phyloP scores from a whole-genome alignment of 1,140 invertebrate genomes.

The Hermetia illucens region DNA sequence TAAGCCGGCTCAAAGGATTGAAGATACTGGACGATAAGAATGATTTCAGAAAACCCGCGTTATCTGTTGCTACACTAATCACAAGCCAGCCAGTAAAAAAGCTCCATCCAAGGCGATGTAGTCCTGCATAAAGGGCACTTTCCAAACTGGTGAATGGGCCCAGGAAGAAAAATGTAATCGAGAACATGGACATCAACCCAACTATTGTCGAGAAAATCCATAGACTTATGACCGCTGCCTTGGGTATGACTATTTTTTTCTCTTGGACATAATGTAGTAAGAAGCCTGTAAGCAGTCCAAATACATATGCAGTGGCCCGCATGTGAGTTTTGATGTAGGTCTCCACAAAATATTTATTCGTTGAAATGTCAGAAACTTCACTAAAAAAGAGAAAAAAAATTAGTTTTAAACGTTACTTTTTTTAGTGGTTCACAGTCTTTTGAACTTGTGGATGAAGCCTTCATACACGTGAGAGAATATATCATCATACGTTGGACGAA shows the following conservation, averaged over 20 bases:
- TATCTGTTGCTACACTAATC: conserved; percentile 45
- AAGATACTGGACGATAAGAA: conserved; percentile 42
- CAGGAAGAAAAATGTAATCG: conserved; percentile 42
- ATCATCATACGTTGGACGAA: too few species aligned
- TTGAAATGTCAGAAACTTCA: conserved; percentile 41
- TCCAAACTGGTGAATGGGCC: conserved; percentile 38
- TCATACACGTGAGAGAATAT: too few species aligned
- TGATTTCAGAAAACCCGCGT: conserved; percentile 41
- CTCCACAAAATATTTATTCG: conserved; percentile 42
- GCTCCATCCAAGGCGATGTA: conserved; percentile 45
- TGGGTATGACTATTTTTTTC: conserved; percentile 37
- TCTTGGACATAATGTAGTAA: conserved; percentile 41
- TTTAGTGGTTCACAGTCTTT: too few species aligned
- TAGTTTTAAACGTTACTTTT: too few species aligned
- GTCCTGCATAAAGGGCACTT: conserved; percentile 40
- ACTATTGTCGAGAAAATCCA: conserved; percentile 37
- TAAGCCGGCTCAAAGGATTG: conserved; percentile 41
- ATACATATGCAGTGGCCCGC: conserved; percentile 45
- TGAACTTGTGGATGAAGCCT: too few species aligned
- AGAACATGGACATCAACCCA: conserved; percentile 37
- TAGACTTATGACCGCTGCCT: conserved; percentile 30
- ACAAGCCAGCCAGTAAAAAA: conserved; percentile 47
- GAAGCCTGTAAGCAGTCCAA: conserved; percentile 45
- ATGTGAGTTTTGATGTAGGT: conserved; percentile 53
- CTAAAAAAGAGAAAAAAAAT: too few species aligned